These are phyloP conservation scores for Sarcophaga bullata DNA, from an alignment of 1,140 invertebrate genomes.

Conservation along the genomic window DNA sequence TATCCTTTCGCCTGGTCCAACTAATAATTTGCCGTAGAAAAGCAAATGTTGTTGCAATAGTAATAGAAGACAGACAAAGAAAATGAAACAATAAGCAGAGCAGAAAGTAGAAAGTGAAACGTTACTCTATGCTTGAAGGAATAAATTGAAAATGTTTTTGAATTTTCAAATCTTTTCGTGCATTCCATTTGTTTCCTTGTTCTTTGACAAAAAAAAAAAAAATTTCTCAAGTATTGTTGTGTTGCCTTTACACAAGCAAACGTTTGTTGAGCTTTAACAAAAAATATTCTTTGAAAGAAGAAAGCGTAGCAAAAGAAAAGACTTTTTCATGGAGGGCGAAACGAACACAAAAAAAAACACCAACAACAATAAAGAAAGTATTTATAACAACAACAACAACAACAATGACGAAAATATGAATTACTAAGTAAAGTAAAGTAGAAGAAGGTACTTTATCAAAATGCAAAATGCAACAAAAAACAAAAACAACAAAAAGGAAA, in stretches of 20 bases:
- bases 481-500: too few relatives aligned
- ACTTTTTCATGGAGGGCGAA: not conserved
- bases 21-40: not conserved
- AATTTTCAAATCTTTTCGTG: conserved; percentile 10
- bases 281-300: conserved; percentile 1
- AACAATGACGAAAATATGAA: too few relatives aligned
- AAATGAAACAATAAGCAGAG: not conserved
- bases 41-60: not conserved
- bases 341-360: not conserved
- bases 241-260: not conserved
- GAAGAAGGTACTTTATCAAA: too few relatives aligned
- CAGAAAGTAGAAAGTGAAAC: not conserved
- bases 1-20: not conserved
- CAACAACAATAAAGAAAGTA: not conserved
- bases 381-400: too few relatives aligned
- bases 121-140: not conserved
- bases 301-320: too few relatives aligned
- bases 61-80: not conserved
- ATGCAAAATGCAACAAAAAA: too few relatives aligned
- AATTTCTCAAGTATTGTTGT: not conserved
- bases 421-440: too few relatives aligned
- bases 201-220: not conserved
- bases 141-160: conserved; percentile 2
- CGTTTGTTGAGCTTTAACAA: not conserved
- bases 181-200: not conserved